These are phyloP conservation scores for Danaus melanippus DNA, from an alignment of 1,140 invertebrate species.

Conservation along the genomic window DNA sequence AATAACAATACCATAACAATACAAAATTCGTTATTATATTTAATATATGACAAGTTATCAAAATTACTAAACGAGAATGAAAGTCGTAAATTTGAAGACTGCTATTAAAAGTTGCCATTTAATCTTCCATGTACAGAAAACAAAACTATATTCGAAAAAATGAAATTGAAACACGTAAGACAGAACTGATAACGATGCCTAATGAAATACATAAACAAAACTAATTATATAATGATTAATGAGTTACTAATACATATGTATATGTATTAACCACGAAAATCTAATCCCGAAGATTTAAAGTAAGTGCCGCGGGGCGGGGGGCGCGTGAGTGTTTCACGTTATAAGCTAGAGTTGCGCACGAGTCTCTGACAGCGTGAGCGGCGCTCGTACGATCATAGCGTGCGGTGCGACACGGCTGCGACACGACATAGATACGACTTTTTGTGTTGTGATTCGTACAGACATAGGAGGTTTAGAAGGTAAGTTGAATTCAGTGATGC, in stretches of 20 bases:
- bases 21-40: no score
- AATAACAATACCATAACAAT: no score
- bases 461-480: constrained; percentile 1
- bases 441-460: background rate
- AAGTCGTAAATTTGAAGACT: no score
- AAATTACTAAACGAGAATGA: no score
- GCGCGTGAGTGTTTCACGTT: constrained; percentile 43
- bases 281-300: background rate
- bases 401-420: constrained; percentile 39
- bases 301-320: constrained; percentile 27
- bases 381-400: constrained; percentile 43
- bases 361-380: constrained; percentile 45
- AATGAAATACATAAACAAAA: no score
- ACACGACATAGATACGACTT: constrained; percentile 8
- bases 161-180: no score
- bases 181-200: no score
- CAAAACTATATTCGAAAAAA: no score
- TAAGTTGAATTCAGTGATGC: no score
- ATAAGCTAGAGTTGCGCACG: constrained; percentile 49
- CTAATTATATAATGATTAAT: background rate
- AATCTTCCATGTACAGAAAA: no score
- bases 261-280: background rate
- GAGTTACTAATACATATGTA: background rate
- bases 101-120: no score
- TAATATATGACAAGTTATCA: no score